Evolutionary conservation across 2,888 invertebrate genomes (phyloP).

Genomic region (Graphium colonna): DNA sequence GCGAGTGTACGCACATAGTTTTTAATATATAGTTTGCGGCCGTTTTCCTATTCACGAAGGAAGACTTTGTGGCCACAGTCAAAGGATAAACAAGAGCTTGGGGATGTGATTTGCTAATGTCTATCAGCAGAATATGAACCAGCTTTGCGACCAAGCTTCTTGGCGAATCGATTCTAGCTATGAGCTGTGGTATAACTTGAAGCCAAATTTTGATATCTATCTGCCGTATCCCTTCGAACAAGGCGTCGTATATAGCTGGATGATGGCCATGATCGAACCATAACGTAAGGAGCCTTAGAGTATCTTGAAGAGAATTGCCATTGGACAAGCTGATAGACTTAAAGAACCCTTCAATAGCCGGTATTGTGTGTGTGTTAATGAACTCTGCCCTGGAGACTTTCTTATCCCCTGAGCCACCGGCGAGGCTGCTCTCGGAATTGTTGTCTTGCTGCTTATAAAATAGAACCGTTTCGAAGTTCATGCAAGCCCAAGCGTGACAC

Average conservation of each 20-base stretch:
- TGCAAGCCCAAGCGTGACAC: constrained; percentile 98
- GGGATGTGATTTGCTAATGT: constrained; percentile 98
- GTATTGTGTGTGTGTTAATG: constrained; percentile 85
- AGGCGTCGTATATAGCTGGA: constrained; percentile 94
- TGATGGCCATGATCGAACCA: constrained; percentile 99
- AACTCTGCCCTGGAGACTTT: constrained; percentile 66
- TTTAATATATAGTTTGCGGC: constrained; percentile 97
- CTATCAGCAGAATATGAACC: constrained; percentile 95
- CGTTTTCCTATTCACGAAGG: constrained; percentile 88
- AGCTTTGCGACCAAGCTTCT: constrained; percentile 92
- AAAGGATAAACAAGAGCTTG: constrained; percentile 98
- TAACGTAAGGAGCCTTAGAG: constrained; percentile 93
- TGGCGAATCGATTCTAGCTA: constrained; percentile 97
- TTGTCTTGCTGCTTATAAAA: constrained; percentile 80
- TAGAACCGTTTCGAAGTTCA: constrained; percentile 96
- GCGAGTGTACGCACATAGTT: constrained; percentile 96
- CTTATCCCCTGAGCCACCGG: constrained; percentile 66
- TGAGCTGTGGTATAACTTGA: constrained; percentile 99
- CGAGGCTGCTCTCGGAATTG: constrained; percentile 64
- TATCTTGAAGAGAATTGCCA: constrained; percentile 96
- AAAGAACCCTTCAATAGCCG: constrained; percentile 97
- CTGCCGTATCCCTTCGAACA: constrained; percentile 93
- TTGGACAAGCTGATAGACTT: constrained; percentile 95
- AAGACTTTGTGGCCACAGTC: constrained; percentile 97
- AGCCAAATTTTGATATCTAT: constrained; percentile 99